Evolutionary conservation across 2,888 invertebrate species (phyloP).

Genomic region (Athalia rosae): DNA sequence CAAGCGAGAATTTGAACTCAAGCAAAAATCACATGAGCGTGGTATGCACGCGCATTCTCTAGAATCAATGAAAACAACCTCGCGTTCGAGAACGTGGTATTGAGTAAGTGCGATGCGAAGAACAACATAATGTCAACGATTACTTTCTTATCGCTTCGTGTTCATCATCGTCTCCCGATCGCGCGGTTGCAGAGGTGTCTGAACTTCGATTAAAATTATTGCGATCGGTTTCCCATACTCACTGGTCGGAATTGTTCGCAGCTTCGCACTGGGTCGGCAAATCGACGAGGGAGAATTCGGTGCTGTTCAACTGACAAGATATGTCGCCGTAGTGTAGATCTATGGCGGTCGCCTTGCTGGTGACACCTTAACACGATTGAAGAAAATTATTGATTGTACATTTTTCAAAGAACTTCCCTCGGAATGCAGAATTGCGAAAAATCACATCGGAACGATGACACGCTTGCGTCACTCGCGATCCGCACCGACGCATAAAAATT

Average conservation of each 20-base stretch:
- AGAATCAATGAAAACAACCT: too few relatives aligned
- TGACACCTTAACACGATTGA: conserved; percentile 77
- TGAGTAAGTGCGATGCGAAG: too few relatives aligned
- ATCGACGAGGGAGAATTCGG: conserved; percentile 75
- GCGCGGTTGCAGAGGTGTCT: too few relatives aligned
- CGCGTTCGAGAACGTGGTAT: too few relatives aligned
- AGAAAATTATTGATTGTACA: neutral
- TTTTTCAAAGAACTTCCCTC: neutral
- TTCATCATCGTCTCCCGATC: too few relatives aligned
- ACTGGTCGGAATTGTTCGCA: conserved; percentile 76
- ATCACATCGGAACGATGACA: neutral
- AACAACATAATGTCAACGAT: too few relatives aligned
- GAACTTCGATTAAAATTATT: too few relatives aligned
- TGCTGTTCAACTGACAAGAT: conserved; percentile 86
- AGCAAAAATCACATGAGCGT: too few relatives aligned
- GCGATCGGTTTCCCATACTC: conserved; percentile 59
- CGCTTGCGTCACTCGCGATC: neutral
- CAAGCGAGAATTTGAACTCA: too few relatives aligned
- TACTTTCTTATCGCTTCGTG: too few relatives aligned
- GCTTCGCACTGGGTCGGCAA: conserved; percentile 77
- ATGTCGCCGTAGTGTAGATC: conserved; percentile 92
- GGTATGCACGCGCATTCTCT: too few relatives aligned
- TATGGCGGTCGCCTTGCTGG: conserved; percentile 89
- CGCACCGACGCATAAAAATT: neutral
- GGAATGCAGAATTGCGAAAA: neutral